These are phyloP conservation scores for Propithecus deckenii DNA, from an alignment of 2,797 vertebrate genomes.

Conservation along the genomic window DNA sequence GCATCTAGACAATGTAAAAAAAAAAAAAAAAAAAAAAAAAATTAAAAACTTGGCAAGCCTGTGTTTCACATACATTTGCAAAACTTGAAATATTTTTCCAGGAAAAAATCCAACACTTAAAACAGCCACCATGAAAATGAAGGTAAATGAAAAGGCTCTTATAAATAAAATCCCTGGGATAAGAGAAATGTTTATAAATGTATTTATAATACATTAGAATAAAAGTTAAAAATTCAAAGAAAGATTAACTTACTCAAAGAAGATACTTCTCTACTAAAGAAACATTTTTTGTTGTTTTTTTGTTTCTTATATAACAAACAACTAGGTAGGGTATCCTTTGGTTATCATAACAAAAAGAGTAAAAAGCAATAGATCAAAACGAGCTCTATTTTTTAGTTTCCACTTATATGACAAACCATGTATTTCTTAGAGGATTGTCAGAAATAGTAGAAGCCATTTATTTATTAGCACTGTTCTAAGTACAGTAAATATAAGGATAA, in stretches of 20 bases:
- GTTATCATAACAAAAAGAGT: not conserved
- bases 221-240: conserved; percentile 9
- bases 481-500: not conserved
- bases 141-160: not conserved
- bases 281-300: not conserved
- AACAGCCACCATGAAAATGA: not conserved
- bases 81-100: not conserved
- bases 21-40: not conserved
- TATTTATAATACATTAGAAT: not conserved
- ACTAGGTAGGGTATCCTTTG: not conserved
- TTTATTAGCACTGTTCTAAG: not conserved
- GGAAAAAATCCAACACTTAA: not conserved
- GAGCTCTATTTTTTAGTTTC: not conserved
- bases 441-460: conserved; percentile 18
- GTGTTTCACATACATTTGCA: conserved; percentile 21
- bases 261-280: not conserved
- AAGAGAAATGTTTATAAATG: conserved; percentile 12
- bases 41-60: conserved; percentile 20
- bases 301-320: not conserved
- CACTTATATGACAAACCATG: not conserved
- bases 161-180: conserved; percentile 26
- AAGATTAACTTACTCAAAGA: conserved; percentile 16
- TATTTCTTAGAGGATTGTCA: not conserved
- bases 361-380: not conserved
- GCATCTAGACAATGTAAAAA: conserved; percentile 89